Conservation (phyloP, 2,113 vertebrate species). For the Galeopterus variegatus region DNA sequence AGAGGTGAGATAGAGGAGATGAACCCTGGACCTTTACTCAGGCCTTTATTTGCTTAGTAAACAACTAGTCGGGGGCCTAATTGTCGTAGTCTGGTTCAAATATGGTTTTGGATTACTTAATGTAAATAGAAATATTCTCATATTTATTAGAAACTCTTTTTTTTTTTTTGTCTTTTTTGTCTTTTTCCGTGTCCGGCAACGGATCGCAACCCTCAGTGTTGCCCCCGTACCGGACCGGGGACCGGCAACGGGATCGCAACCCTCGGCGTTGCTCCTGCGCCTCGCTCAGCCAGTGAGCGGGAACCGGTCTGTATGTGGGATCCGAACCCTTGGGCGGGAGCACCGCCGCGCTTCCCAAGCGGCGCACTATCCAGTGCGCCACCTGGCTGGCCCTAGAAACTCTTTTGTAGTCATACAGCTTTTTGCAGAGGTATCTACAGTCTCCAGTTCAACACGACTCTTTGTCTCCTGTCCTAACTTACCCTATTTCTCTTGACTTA, state of each 20-base stretch:
- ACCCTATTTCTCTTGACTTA: background rate
- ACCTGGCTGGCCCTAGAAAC: no score
- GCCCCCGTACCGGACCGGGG: no score
- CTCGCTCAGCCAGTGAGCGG: no score
- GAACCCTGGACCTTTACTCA: background rate
- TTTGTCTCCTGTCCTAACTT: background rate
- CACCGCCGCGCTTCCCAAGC: no score
- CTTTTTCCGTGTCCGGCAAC: no score
- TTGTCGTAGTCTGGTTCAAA: background rate
- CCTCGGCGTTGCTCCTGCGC: no score
- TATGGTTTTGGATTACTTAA: slow-evolving; percentile 14
- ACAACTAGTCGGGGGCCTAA: background rate
- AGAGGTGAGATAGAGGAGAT: background rate
- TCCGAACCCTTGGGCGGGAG: no score
- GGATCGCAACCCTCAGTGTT: no score
- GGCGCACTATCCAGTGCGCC: no score
- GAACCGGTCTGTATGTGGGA: no score
- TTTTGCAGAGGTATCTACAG: background rate
- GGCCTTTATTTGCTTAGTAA: background rate
- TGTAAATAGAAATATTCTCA: background rate
- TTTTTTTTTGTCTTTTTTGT: no score
- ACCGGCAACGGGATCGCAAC: no score
- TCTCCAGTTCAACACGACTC: background rate
- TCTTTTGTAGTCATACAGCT: background rate
- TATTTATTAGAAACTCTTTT: background rate